Base-by-base conservation (phyloP, 1,140 invertebrate species). In the Cydia pomonella region DNA sequence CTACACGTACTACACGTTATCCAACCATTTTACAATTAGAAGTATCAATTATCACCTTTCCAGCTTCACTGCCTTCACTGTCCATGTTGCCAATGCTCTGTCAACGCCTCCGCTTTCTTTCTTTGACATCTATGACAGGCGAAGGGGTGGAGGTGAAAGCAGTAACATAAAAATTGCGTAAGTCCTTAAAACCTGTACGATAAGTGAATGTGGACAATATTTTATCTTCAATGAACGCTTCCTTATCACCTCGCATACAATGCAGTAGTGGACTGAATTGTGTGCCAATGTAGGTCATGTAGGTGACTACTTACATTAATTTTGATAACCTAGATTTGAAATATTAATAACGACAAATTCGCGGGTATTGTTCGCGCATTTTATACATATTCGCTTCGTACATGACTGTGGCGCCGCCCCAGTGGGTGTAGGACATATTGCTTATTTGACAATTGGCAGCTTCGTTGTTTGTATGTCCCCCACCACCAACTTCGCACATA, bases 31-130 rank as follows among this genome's bases (percentile, higher is more conserved):
- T 71, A 73, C 74, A 76, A 75, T 78, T 76, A 79, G 47, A 44
- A 27, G 4, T 69, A 75, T 82, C 77, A 80, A 80, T 83, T 84
- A 84, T 78, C 81, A 77, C 79, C 80, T 84, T 78, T 79, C 77
- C 62, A 81, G 72, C 78, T 80, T 78, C 76, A 73, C 50, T 62
- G 75, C 59, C 78, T 80, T 78, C 76, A 73, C 50, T 62, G 75
- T 64, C 27, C 75, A 47, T 16, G 50, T 18, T 53, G 33, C 71
- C 75, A 44, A 41, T 66, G 25, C 73, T 62, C 23, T 73, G 53
- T 41, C 69, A 73, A 79, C 53, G 53, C 69, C 62, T 38, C 10
- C 69, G 72, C 81, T 79, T 82, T 80, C 79, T 78, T 79, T 80
- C 21, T 18, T 74, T 74, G 75, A 66, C 78, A 75, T 74, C 50